These are phyloP conservation scores for Morpho helenor DNA, from an alignment of 2,888 invertebrate genomes.

Conservation along the genomic window DNA sequence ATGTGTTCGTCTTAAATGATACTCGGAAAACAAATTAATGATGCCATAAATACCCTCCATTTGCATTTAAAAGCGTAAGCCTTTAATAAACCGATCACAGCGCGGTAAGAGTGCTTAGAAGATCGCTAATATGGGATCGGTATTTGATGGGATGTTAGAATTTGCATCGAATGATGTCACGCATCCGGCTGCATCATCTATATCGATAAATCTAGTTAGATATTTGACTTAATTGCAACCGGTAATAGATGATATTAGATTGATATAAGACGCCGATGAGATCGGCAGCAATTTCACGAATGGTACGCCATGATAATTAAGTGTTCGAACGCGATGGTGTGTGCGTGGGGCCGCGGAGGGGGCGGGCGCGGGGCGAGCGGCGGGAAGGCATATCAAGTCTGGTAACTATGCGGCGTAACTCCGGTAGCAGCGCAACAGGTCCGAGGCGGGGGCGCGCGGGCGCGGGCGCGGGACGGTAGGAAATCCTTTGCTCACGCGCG, in stretches of 20 bases:
- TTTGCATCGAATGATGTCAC: slow-evolving; percentile 71
- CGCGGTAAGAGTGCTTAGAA: slow-evolving; percentile 43
- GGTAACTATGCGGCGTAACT: slow-evolving; percentile 80
- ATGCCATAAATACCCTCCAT: slow-evolving; percentile 28
- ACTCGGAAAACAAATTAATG: slow-evolving; percentile 28
- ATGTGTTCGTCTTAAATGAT: slow-evolving; percentile 25
- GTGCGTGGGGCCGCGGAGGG: slow-evolving; percentile 52
- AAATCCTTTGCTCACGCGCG: slow-evolving; percentile 70
- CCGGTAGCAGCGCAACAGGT: slow-evolving; percentile 78
- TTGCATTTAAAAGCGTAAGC: slow-evolving; percentile 27
- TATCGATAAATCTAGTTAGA: slow-evolving; percentile 54
- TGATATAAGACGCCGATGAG: slow-evolving; percentile 68
- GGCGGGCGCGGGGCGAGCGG: slow-evolving; percentile 39
- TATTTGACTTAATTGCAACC: slow-evolving; percentile 60
- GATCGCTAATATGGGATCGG: slow-evolving; percentile 33
- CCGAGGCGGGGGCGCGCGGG: slow-evolving; percentile 57
- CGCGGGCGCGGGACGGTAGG: slow-evolving; percentile 66
- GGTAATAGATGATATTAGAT: slow-evolving; percentile 68
- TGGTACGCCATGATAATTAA: slow-evolving; percentile 68
- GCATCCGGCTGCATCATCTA: slow-evolving; percentile 62
- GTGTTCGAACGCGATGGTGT: slow-evolving; percentile 57
- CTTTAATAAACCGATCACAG: slow-evolving; percentile 34
- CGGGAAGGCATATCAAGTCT: slow-evolving; percentile 72
- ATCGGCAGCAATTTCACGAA: slow-evolving; percentile 70
- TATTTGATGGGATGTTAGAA: slow-evolving; percentile 27